Evolutionary conservation across 2,797 vertebrate genomes (phyloP), one percentile per base, ranked within the genome.

Genomic region (Pipistrellus nathusii): DNA sequence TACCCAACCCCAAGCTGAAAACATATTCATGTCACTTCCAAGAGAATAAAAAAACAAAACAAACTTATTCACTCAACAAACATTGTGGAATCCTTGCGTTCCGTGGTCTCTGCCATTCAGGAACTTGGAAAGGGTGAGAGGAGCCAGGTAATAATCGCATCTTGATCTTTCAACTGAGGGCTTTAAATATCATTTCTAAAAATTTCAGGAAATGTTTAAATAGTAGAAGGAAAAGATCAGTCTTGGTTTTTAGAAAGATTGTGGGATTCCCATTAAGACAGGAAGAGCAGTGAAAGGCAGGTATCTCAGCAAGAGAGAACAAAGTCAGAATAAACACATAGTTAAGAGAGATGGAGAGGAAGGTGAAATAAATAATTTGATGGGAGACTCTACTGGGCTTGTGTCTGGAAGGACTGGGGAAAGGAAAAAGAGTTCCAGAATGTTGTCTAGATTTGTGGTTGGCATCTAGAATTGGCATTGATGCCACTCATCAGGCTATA

Each of bases 131-230:
- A 71, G 13, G 7, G 20, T 17, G 17, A 8, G 0, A 9, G 18
- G 2, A 80, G 21, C 38, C 25, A 91, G 10, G 25, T 72, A 87
- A 59, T 57, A 20, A 82, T 73, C 8, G 10, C 10, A 68, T 20
- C 51, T 69, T 66, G 20, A 84, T 20, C 15, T 66, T 87, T 85
- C 62, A 82, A 15, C 46, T 53, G 30, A 91, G 32, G 46, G 23
- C 88, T 91, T 93, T 83, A 78, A 93, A 68, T 51, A 44, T 68
- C 30, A 53, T 77, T 30, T 44, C 25, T 62, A 91, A 88, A 75
- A 27, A 89, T 72, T 87, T 11, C 30, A 81, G 88, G 13, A 83
- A 69, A 17, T 35, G 10, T 76, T 85, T 53, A 88, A 85, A 90
- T 44, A 38, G 41, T 75, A 86, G 53, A 89, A 38, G 68, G 13